These are phyloP conservation scores for Mola mola DNA, from an alignment of 2,113 vertebrate genomes.

Conservation along the genomic window DNA sequence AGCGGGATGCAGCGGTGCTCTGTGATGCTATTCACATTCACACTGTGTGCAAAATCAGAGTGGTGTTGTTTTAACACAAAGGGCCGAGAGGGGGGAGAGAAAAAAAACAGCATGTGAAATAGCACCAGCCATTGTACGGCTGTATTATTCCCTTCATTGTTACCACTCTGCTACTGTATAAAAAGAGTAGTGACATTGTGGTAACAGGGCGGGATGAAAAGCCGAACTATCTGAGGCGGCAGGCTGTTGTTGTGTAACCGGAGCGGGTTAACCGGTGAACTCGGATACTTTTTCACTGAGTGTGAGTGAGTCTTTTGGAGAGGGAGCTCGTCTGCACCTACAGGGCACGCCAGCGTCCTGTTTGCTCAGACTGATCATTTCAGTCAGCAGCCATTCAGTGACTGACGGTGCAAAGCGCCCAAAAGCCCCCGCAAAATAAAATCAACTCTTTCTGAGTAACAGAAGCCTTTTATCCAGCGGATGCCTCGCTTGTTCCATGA, in stretches of 20 bases:
- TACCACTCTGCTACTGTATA: constrained; percentile 62
- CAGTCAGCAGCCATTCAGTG: constrained; percentile 66
- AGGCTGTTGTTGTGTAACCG: constrained; percentile 67
- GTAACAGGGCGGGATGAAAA: constrained; percentile 61
- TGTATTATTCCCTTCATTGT: constrained; percentile 77
- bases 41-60: constrained; percentile 73
- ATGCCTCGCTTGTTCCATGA: constrained; percentile 79
- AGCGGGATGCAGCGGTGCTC: constrained; percentile 60
- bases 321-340: constrained; percentile 48
- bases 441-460: constrained; percentile 77
- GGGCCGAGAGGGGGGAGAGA: constrained; percentile 42
- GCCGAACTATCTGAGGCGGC: constrained; percentile 62
- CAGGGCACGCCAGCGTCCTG: constrained; percentile 50
- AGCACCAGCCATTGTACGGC: constrained; percentile 71
- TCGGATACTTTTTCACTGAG: constrained; percentile 48
- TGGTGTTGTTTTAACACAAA: constrained; percentile 75
- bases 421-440: constrained; percentile 77
- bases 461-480: constrained; percentile 76
- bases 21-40: constrained; percentile 71
- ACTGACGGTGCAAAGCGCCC: constrained; percentile 57
- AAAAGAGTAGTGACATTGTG: constrained; percentile 67
- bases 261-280: constrained; percentile 57
- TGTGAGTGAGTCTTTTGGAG: constrained; percentile 34
- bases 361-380: constrained; percentile 63
- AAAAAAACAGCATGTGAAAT: constrained; percentile 71